These are phyloP conservation scores for Lepidurus arcticus DNA, from an alignment of 1,140 invertebrate genomes.

Conservation along the genomic window DNA sequence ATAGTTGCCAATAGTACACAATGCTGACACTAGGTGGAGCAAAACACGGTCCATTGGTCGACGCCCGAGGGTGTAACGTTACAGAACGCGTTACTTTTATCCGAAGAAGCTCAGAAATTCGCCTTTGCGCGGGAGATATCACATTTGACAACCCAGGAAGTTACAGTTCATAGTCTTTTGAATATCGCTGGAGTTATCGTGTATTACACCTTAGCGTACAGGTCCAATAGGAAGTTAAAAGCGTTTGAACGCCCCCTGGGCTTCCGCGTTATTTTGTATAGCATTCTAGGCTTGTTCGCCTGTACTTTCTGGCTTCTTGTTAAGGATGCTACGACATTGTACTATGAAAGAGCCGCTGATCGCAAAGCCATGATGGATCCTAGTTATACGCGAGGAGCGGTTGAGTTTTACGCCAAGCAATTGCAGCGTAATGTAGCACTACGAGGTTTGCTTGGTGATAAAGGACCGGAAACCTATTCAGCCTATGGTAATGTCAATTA, in stretches of 20 bases:
- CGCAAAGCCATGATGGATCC: constrained; percentile 53
- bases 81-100: constrained; percentile 58
- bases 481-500: constrained; percentile 62
- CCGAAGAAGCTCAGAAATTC: constrained; percentile 68
- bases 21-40: constrained; percentile 40
- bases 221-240: constrained; percentile 51
- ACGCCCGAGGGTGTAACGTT: constrained; percentile 55
- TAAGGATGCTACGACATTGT: constrained; percentile 56
- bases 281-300: constrained; percentile 52
- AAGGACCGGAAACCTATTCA: constrained; percentile 54
- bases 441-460: constrained; percentile 55
- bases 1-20: not conserved
- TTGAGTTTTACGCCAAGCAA: constrained; percentile 66
- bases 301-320: constrained; percentile 56
- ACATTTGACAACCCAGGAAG: constrained; percentile 51
- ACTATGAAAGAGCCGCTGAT: constrained; percentile 58
- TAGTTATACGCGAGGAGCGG: constrained; percentile 61
- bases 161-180: constrained; percentile 51
- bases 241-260: constrained; percentile 50
- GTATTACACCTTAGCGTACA: constrained; percentile 49
- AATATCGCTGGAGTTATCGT: constrained; percentile 46
- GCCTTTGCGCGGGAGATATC: constrained; percentile 66
- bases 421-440: constrained; percentile 65
- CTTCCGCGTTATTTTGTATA: constrained; percentile 53
- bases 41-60: constrained; percentile 55